phyloP scores from a whole-genome alignment of 2,113 vertebrate genomes.

The Pholis gunnellus region DNA sequence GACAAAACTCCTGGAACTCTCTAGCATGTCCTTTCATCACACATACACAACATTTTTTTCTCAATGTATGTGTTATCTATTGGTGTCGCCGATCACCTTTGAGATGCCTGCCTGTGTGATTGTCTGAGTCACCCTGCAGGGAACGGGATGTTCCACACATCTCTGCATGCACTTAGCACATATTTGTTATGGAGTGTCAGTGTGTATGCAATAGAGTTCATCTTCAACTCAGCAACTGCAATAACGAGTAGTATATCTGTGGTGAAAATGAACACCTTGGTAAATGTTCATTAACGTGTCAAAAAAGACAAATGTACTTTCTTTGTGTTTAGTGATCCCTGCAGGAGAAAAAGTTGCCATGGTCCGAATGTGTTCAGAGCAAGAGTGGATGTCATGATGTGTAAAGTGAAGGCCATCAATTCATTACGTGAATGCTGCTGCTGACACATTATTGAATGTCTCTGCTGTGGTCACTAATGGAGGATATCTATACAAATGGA shows the following conservation, averaged over 20 bases:
- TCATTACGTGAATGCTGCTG: constrained; percentile 14
- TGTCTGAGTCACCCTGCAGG: constrained; percentile 33
- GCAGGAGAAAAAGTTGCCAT: not conserved
- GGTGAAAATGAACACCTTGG: not conserved
- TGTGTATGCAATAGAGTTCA: not conserved
- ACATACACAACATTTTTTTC: constrained; percentile 1
- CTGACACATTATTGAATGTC: constrained; percentile 46
- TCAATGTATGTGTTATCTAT: constrained; percentile 26
- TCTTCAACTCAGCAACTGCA: not conserved
- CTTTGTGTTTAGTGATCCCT: not conserved
- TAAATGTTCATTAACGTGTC: not conserved
- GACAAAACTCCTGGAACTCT: not conserved
- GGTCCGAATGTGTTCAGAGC: not conserved
- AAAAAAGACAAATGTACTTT: not conserved
- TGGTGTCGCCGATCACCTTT: constrained; percentile 24
- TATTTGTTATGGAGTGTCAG: not conserved
- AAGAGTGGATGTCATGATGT: not conserved
- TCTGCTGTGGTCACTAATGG: constrained; percentile 36
- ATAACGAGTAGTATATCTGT: not conserved
- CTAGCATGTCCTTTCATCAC: constrained; percentile 20
- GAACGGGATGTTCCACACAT: constrained; percentile 33
- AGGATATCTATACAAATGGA: constrained; percentile 8
- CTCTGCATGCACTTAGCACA: constrained; percentile 33
- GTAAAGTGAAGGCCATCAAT: not conserved
- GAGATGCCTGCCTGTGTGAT: constrained; percentile 20